These are phyloP conservation scores for Lutraria rhynchaena DNA, from an alignment of 1,140 invertebrate genomes.

Conservation along the genomic window DNA sequence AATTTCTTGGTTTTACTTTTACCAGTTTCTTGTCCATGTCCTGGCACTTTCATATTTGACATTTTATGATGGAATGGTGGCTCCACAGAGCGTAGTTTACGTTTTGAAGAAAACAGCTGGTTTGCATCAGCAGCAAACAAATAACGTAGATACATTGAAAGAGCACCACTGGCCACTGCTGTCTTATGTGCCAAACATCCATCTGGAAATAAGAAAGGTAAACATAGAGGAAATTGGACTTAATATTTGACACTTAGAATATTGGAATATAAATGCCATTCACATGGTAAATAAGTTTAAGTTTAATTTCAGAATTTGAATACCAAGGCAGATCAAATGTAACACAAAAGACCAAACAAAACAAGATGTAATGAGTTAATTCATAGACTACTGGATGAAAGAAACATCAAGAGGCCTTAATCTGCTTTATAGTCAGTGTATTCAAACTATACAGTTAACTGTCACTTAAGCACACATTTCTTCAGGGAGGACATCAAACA, in stretches of 20 bases:
- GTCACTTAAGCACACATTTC: too few relatives aligned
- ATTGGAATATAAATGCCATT: neutral
- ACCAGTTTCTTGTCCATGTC: too few relatives aligned
- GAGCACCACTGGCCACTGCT: slow-evolving; percentile 76
- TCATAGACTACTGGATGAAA: too few relatives aligned
- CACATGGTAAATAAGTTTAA: too few relatives aligned
- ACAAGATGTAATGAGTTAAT: too few relatives aligned
- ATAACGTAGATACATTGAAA: slow-evolving; percentile 77
- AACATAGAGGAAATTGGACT: neutral
- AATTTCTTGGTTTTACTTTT: neutral
- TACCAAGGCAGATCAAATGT: neutral
- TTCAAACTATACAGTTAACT: too few relatives aligned
- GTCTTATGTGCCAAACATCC: slow-evolving; percentile 79
- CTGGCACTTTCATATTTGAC: too few relatives aligned
- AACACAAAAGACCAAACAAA: neutral
- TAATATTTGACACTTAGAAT: neutral
- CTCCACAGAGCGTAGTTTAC: neutral
- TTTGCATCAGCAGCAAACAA: slow-evolving; percentile 70
- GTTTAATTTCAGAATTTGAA: neutral
- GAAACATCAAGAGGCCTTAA: too few relatives aligned
- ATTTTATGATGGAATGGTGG: too few relatives aligned
- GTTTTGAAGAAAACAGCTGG: slow-evolving; percentile 44
- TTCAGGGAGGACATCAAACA: too few relatives aligned
- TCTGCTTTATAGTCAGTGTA: too few relatives aligned
- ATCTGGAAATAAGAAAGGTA: slow-evolving; percentile 66